Evolutionary conservation across 1,140 invertebrate genomes (phyloP), one percentile per base, ranked within the genome.

Genomic region (Grapholita molesta): DNA sequence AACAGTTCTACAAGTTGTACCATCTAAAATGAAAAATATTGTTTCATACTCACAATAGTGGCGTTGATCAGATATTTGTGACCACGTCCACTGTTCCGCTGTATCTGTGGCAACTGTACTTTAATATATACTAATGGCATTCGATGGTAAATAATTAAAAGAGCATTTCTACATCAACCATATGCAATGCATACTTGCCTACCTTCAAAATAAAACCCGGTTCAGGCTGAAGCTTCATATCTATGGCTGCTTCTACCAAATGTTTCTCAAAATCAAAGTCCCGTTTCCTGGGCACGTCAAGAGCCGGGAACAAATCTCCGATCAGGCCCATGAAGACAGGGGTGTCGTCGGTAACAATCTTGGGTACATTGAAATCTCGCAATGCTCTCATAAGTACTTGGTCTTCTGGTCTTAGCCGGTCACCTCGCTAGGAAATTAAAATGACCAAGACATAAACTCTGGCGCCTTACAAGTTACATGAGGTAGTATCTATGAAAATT

Each of bases 1-100:
- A 99, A 95, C 30, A 99, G 86, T 90, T 99, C 98, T 78, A 98
- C 96, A 3, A 99, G 91, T 92, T 99, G 98, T 0, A 99, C 97
- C 72, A 99, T 94, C 96, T 91, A 15, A 38, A 66, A 80, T 70
- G 23, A 7, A 67, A n/a, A n/a, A n/a, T n/a, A n/a, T n/a, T n/a
- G n/a, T n/a, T n/a, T n/a, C n/a, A n/a, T n/a, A n/a, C n/a, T n/a
- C n/a, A n/a, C n/a, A n/a, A n/a, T n/a, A n/a, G n/a, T n/a, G n/a
- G n/a, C n/a, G n/a, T n/a, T n/a, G n/a, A n/a, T n/a, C n/a, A n/a
- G n/a, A n/a, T n/a, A n/a, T n/a, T n/a, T n/a, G n/a, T n/a, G n/a
- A n/a, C n/a, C n/a, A n/a, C n/a, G n/a, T n/a, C n/a, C n/a, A n/a
- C n/a, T n/a, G n/a, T n/a, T n/a, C n/a, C n/a, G n/a, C n/a, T n/a